Evolutionary conservation across 1,140 invertebrate genomes (phyloP).

Genomic region (Microplitis mediator): DNA sequence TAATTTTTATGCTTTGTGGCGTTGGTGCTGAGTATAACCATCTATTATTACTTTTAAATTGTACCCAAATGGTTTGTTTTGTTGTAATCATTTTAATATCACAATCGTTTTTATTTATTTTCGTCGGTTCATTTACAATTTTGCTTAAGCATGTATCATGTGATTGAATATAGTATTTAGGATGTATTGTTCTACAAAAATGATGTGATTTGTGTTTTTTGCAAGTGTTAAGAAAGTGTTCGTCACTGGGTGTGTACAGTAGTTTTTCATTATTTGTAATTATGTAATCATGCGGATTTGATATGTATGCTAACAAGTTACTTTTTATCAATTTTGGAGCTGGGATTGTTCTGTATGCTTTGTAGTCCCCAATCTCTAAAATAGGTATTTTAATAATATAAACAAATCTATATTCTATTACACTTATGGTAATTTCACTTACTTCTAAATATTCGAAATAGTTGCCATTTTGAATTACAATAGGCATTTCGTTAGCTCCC

Average conservation of each 20-base stretch:
- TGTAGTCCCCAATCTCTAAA: slow-evolving; percentile 10
- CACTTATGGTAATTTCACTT: slow-evolving; percentile 3
- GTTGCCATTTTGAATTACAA: not conserved
- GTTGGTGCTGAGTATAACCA: slow-evolving; percentile 7
- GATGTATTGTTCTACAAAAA: slow-evolving; percentile 15
- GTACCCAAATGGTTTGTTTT: slow-evolving; percentile 16
- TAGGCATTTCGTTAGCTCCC: slow-evolving; percentile 9
- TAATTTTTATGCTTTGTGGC: slow-evolving; percentile 20
- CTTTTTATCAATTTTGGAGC: slow-evolving; percentile 6
- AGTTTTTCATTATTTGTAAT: slow-evolving; percentile 16
- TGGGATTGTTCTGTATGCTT: slow-evolving; percentile 15
- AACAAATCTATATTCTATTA: slow-evolving; percentile 19
- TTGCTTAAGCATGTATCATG: slow-evolving; percentile 20
- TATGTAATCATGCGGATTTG: slow-evolving; percentile 18
- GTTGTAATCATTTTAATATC: slow-evolving; percentile 1
- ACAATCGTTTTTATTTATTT: slow-evolving; percentile 7
- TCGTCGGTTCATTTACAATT: slow-evolving; percentile 17
- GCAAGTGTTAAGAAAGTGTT: not conserved
- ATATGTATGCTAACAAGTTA: slow-evolving; percentile 14
- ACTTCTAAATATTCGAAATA: slow-evolving; percentile 23
- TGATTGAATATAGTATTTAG: slow-evolving; percentile 19
- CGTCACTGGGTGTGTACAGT: slow-evolving; percentile 10
- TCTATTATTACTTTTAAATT: slow-evolving; percentile 18
- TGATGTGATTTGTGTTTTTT: slow-evolving; percentile 1
- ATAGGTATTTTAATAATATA: slow-evolving; percentile 18